These are phyloP conservation scores for Bothrops jararaca DNA, from an alignment of 2,113 vertebrate species.

Conservation along the genomic window DNA sequence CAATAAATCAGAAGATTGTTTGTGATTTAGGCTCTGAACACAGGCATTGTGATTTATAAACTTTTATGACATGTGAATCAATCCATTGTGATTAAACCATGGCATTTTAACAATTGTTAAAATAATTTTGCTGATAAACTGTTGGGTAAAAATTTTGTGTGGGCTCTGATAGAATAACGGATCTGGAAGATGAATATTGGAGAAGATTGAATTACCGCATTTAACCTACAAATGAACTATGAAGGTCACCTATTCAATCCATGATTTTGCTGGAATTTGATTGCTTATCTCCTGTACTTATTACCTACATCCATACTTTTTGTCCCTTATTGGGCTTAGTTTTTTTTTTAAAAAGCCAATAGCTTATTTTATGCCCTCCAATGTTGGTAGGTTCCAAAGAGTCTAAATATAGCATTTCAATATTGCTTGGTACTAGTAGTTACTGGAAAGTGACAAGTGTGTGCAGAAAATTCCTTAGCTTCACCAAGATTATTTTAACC, in stretches of 20 bases:
- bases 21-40: background rate
- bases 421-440: background rate
- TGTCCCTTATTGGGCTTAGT: background rate
- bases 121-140: background rate
- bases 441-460: background rate
- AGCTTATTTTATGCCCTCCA: background rate
- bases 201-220: background rate
- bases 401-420: background rate
- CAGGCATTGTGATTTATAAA: background rate
- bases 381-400: background rate
- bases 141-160: background rate
- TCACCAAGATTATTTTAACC: background rate
- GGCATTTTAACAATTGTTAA: background rate
- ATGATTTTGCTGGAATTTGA: background rate
- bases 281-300: background rate
- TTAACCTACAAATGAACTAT: background rate
- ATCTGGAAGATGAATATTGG: background rate
- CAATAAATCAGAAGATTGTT: background rate
- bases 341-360: background rate
- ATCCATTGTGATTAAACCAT: background rate
- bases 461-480: background rate
- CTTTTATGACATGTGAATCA: background rate
- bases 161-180: background rate
- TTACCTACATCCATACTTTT: background rate
- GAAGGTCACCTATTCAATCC: background rate